Conservation (phyloP, 1,140 invertebrate species). For the Pseudobourletiella spinata region DNA sequence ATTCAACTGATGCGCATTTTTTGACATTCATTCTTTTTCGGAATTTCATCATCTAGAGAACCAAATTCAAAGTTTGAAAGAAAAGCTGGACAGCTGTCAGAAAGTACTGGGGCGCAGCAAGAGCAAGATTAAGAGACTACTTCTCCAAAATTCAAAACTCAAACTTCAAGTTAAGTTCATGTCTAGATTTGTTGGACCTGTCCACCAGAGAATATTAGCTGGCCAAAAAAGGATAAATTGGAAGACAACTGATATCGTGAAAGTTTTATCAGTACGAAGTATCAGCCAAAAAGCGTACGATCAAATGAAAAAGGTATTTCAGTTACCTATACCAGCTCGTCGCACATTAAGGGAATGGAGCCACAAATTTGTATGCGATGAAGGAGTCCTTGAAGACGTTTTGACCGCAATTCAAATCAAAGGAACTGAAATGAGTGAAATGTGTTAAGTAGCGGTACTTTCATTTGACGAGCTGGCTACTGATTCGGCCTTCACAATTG, state of each 20-base stretch:
- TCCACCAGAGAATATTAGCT: neutral
- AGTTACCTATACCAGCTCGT: neutral
- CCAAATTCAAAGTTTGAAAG: no score
- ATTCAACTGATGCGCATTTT: no score
- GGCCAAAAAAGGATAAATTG: neutral
- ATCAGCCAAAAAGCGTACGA: conserved; percentile 7
- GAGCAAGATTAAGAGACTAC: no score
- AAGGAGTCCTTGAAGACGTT: conserved; percentile 2
- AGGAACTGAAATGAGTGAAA: neutral
- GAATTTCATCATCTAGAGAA: no score
- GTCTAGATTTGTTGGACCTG: no score
- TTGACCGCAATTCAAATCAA: conserved; percentile 7
- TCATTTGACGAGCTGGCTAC: conserved; percentile 29
- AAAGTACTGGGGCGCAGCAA: no score
- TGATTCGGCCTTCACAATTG: conserved; percentile 2
- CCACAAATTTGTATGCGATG: conserved; percentile 1
- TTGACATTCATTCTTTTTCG: no score
- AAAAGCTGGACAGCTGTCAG: no score
- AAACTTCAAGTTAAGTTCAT: no score
- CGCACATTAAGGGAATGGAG: conserved; percentile 1
- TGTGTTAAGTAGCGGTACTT: conserved; percentile 7
- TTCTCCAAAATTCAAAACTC: no score
- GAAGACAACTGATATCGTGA: no score
- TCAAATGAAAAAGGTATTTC: neutral
- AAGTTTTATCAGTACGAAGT: neutral